A percentile compares a stretch with the other conserved stretches of the same genome.
phyloP scores from a whole-genome alignment of 2,113 vertebrate genomes.

The Globicephala melas region DNA sequence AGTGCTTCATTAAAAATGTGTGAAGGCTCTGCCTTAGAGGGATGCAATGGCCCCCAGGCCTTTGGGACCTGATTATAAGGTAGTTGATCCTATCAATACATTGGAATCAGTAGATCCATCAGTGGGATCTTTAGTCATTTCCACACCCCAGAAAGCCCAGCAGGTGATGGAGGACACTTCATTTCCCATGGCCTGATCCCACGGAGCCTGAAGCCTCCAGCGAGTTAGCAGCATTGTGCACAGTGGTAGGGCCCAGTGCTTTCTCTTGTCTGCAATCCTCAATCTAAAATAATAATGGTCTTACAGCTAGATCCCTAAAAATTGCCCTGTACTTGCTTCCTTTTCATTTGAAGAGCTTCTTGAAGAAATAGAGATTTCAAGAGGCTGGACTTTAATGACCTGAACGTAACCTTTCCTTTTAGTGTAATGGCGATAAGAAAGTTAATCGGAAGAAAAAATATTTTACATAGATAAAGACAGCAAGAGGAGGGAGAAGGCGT shows the following conservation, averaged over 20 bases:
- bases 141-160: neutral
- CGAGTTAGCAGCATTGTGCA: neutral
- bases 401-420: slow-evolving; percentile 21
- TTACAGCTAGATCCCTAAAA: slow-evolving; percentile 35
- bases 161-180: neutral
- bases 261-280: neutral
- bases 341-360: slow-evolving; percentile 59
- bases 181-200: neutral
- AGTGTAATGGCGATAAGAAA: slow-evolving; percentile 14
- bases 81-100: neutral
- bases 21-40: neutral
- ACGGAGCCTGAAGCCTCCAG: no score
- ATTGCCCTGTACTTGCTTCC: neutral
- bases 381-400: slow-evolving; percentile 35
- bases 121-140: neutral
- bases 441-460: slow-evolving; percentile 32
- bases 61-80: neutral
- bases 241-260: neutral
- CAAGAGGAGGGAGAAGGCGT: neutral
- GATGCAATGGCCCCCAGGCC: neutral
- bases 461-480: neutral
- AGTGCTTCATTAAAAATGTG: neutral
- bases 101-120: neutral
- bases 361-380: slow-evolving; percentile 49
- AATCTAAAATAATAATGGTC: slow-evolving; percentile 22